Percentiles rank a stretch among this genome's conserved stretches.
phyloP scores from a whole-genome alignment of 2,797 vertebrate genomes.

The Syngnathus acus region DNA sequence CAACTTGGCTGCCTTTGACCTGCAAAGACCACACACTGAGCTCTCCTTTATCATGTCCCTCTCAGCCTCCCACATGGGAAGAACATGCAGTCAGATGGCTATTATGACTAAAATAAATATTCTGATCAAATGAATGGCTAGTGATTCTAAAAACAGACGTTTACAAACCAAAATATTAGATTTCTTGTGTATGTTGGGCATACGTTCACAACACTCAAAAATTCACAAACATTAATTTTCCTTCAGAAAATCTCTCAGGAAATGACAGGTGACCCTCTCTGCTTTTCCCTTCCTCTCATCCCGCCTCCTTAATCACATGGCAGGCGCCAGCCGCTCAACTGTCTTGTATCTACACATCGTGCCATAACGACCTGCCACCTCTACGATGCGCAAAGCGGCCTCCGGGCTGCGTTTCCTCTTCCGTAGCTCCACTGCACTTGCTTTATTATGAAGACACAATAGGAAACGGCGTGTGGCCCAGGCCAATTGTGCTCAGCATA shows the following conservation, averaged over 20 bases:
- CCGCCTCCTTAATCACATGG: slow-evolving; percentile 6
- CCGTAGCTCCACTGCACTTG: slow-evolving; percentile 52
- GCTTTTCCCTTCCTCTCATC: neutral
- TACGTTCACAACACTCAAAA: neutral
- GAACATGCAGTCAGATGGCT: neutral
- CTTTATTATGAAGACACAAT: slow-evolving; percentile 72
- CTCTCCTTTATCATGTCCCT: slow-evolving; percentile 12
- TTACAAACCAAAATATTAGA: neutral
- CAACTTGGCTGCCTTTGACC: slow-evolving; percentile 58
- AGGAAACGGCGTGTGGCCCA: slow-evolving; percentile 61
- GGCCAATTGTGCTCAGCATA: slow-evolving; percentile 69
- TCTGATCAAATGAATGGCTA: neutral
- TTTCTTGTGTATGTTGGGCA: too few species aligned
- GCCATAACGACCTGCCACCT: slow-evolving; percentile 5
- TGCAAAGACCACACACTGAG: slow-evolving; percentile 23
- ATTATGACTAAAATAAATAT: neutral
- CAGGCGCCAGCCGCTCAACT: neutral
- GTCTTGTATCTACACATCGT: slow-evolving; percentile 1
- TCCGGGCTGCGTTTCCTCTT: slow-evolving; percentile 57
- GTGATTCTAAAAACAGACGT: neutral
- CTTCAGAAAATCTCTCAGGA: slow-evolving; percentile 2
- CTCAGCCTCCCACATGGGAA: neutral
- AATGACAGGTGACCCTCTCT: slow-evolving; percentile 14
- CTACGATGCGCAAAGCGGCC: slow-evolving; percentile 8
- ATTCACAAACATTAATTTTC: neutral